Conservation (phyloP, 2,888 invertebrate genomes). For the Caprella mutica region DNA sequence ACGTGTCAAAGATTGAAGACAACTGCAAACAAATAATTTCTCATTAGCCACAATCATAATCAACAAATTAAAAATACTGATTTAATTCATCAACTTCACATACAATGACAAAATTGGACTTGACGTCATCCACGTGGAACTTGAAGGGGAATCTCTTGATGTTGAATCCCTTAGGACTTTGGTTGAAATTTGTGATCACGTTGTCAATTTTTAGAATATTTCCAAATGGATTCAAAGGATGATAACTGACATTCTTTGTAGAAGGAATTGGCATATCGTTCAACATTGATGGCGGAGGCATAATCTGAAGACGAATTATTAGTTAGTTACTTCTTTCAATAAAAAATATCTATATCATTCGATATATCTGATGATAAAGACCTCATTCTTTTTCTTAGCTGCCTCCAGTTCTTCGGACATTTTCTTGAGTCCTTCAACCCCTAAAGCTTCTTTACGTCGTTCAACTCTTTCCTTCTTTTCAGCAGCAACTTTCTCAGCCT, state of each 20-base stretch:
- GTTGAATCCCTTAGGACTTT: too few relatives aligned
- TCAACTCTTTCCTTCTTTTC: constrained; percentile 61
- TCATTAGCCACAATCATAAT: constrained; percentile 8
- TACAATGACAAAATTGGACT: constrained; percentile 74
- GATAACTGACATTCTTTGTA: constrained; percentile 56
- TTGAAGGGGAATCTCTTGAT: constrained; percentile 57
- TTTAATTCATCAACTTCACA: constrained; percentile 40
- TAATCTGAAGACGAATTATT: constrained; percentile 46
- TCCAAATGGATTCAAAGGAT: constrained; percentile 14
- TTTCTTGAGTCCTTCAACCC: constrained; percentile 54
- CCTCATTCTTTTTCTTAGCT: constrained; percentile 54
- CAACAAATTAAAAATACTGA: neutral
- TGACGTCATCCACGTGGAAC: constrained; percentile 64
- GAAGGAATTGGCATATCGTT: constrained; percentile 64
- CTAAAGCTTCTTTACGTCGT: constrained; percentile 53
- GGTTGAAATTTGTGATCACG: too few relatives aligned
- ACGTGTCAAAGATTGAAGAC: constrained; percentile 59
- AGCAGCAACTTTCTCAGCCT: constrained; percentile 47
- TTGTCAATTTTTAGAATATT: too few relatives aligned
- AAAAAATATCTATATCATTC: neutral
- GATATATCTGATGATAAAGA: constrained; percentile 37
- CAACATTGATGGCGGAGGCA: constrained; percentile 59
- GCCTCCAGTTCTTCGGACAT: constrained; percentile 52
- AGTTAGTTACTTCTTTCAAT: too few relatives aligned
- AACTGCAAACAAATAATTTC: constrained; percentile 48